These are phyloP conservation scores for Diadema setosum DNA, from an alignment of 35 echinoderm and acorn worm genomes.

Conservation along the genomic window DNA sequence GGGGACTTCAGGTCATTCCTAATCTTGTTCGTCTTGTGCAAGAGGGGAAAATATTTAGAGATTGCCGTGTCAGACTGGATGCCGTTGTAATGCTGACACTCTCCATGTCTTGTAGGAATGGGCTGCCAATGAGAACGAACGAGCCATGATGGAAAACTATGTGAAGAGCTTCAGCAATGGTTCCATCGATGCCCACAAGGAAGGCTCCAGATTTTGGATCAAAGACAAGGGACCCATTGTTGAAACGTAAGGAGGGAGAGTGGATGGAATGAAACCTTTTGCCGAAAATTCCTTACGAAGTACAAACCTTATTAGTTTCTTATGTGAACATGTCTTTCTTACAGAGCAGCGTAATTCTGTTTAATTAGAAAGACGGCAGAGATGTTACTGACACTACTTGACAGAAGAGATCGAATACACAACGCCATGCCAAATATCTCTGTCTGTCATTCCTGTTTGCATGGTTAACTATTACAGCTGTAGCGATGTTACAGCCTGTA, in stretches of 20 bases:
- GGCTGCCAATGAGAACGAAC: constrained; percentile 92
- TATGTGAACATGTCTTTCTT: not conserved
- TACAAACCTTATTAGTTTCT: not conserved
- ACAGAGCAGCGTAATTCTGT: not conserved
- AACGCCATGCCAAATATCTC: not conserved
- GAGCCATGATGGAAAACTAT: constrained; percentile 74
- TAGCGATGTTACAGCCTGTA: too few species aligned
- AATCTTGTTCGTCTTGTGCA: too few species aligned
- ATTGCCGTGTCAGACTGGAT: too few species aligned
- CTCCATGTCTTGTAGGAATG: too few species aligned
- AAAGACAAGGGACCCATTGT: constrained; percentile 95
- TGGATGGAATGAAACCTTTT: not conserved
- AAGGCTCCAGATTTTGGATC: constrained; percentile 89
- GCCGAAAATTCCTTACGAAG: not conserved
- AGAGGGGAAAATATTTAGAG: too few species aligned
- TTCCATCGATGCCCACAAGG: constrained; percentile 82
- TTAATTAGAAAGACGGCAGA: not conserved
- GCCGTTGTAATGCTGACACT: too few species aligned
- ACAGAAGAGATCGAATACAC: not conserved
- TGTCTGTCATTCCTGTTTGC: too few species aligned
- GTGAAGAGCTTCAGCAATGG: constrained; percentile 75
- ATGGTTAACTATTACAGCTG: too few species aligned
- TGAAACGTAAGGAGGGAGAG: constrained; percentile 52
- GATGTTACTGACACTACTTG: not conserved
- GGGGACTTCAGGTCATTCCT: too few species aligned